Conservation (phyloP, 1,140 invertebrate species). For the Luehdorfia chinensis region DNA sequence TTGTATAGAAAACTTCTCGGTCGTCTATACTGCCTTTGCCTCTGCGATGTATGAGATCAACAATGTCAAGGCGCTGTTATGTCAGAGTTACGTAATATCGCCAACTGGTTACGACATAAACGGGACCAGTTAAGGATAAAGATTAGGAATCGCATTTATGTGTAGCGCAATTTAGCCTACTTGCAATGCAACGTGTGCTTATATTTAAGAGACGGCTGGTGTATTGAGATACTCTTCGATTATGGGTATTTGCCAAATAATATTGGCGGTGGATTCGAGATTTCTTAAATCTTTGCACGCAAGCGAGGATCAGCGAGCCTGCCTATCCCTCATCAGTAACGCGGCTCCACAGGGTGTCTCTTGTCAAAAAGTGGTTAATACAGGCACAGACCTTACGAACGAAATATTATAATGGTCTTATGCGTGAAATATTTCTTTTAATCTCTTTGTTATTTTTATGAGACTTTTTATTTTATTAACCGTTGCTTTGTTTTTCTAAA, state of each 20-base stretch:
- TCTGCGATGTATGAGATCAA: slow-evolving; percentile 48
- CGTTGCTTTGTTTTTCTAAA: too few relatives aligned
- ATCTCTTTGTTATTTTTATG: slow-evolving; percentile 36
- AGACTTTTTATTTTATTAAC: too few relatives aligned
- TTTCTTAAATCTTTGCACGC: slow-evolving; percentile 19
- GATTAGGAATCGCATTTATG: slow-evolving; percentile 1
- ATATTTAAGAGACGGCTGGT: background rate
- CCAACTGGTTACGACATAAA: slow-evolving; percentile 8
- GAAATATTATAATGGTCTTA: slow-evolving; percentile 38
- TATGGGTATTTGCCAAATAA: slow-evolving; percentile 14
- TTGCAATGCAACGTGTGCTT: background rate
- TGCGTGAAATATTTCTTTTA: slow-evolving; percentile 41
- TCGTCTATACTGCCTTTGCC: slow-evolving; percentile 35
- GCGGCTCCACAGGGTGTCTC: slow-evolving; percentile 34
- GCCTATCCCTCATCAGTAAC: slow-evolving; percentile 28
- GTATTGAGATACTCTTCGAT: slow-evolving; percentile 8
- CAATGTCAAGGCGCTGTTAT: slow-evolving; percentile 67
- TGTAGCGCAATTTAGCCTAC: too few relatives aligned
- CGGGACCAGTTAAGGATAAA: background rate
- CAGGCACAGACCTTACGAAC: slow-evolving; percentile 30
- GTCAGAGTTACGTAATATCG: slow-evolving; percentile 46
- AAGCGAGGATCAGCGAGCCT: background rate
- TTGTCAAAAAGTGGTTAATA: slow-evolving; percentile 41
- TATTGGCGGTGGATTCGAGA: slow-evolving; percentile 5
- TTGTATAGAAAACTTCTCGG: slow-evolving; percentile 1